phyloP scores from a whole-genome alignment of 1,140 invertebrate species.

The Cyclargus thomasi region DNA sequence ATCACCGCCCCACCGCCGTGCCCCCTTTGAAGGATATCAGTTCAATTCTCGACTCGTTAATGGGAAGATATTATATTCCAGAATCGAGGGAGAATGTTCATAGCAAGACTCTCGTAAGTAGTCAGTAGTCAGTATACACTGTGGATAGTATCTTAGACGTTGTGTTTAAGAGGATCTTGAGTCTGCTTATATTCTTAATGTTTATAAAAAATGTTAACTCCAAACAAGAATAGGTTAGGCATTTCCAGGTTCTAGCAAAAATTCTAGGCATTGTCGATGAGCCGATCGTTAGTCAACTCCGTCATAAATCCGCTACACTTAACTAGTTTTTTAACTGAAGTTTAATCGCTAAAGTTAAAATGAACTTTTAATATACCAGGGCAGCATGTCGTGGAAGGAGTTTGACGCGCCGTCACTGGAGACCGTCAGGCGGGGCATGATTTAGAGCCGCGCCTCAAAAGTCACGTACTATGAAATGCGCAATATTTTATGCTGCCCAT shows the following conservation, averaged over 20 bases:
- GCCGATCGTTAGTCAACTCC: background rate
- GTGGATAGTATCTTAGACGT: too few relatives aligned
- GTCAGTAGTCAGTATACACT: too few relatives aligned
- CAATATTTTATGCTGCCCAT: background rate
- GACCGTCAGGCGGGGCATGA: conserved; percentile 6
- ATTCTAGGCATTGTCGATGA: background rate
- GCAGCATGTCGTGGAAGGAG: background rate
- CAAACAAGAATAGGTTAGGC: too few relatives aligned
- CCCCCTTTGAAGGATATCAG: conserved; percentile 63
- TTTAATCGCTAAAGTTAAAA: conserved; percentile 2
- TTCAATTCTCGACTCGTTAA: conserved; percentile 61
- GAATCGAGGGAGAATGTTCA: background rate
- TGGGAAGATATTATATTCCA: background rate
- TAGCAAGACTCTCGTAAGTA: too few relatives aligned
- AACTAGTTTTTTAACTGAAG: background rate
- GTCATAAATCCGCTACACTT: background rate
- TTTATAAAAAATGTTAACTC: too few relatives aligned
- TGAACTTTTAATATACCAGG: conserved; percentile 6
- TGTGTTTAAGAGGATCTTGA: too few relatives aligned
- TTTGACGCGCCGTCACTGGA: conserved; percentile 11
- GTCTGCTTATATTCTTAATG: too few relatives aligned
- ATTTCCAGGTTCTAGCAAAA: too few relatives aligned
- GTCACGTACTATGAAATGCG: conserved; percentile 10
- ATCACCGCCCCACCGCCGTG: conserved; percentile 59
- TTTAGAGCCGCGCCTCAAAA: background rate